These are phyloP conservation scores for Columba janthina DNA, from an alignment of 2,113 vertebrate genomes.

Conservation along the genomic window DNA sequence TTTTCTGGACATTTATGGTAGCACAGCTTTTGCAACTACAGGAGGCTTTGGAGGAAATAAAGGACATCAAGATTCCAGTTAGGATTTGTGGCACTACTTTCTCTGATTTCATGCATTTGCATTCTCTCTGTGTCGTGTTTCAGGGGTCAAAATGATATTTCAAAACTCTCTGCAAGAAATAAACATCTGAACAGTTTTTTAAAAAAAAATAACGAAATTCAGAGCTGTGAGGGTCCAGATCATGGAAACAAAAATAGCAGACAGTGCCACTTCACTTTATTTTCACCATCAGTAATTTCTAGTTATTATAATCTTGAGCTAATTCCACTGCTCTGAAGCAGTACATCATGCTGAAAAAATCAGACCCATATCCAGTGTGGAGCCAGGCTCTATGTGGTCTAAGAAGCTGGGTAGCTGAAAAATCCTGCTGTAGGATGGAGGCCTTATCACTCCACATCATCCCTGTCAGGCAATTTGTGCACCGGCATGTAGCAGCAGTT, in stretches of 20 bases:
- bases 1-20: background rate
- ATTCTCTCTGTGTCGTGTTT: background rate
- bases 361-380: background rate
- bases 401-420: background rate
- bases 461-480: slow-evolving; percentile 41
- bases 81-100: background rate
- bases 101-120: background rate
- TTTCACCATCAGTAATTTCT: background rate
- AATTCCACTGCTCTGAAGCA: background rate
- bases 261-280: background rate
- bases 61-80: background rate
- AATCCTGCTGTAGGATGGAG: background rate
- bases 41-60: background rate
- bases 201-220: background rate
- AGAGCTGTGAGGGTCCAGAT: background rate
- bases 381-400: background rate
- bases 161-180: background rate
- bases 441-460: background rate
- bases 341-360: background rate
- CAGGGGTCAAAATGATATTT: background rate
- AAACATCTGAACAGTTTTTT: background rate
- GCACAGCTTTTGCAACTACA: background rate
- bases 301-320: background rate
- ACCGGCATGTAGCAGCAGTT: slow-evolving; percentile 38
- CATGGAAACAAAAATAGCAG: background rate